Evolutionary conservation across 2,888 invertebrate species (phyloP), one percentile per base, ranked within the genome.

Genomic region (Notodonta ziczac): DNA sequence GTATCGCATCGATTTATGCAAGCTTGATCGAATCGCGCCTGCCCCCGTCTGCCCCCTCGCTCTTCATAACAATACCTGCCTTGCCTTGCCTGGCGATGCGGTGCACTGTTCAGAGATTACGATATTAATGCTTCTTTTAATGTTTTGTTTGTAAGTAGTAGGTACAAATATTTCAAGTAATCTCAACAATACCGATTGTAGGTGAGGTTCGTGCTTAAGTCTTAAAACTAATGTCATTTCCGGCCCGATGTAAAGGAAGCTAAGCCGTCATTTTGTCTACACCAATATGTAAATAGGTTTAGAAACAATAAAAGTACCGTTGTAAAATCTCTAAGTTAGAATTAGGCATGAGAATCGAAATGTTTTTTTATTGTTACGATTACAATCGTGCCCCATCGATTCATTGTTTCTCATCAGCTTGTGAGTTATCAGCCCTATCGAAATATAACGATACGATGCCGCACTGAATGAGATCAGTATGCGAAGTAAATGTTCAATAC

Each of bases 1-100:
- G 88, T 90, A 91, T 90, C 90, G 88, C 87, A 90, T 92, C 90
- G 90, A 92, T 92, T 91, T 90, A 90, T 91, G 88, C 90, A 90
- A 85, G 91, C 89, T 84, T 90, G 89, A 91, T 91, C 89, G 88
- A 90, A 88, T 88, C 88, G 81, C 81, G 76, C 79, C 79, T 78
- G 73, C 79, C 78, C 73, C 76, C 76, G 72, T 67, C 75, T 74
- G 63, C 75, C 77, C 76, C 71, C 69, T 70, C 67, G 80, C 77
- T 76, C 76, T 76, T 82, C 77, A 81, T 82, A 85, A 84, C 84
- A 84, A 85, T 87, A 84, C 86, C 83, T 80, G 79, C 75, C 83
- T 81, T 75, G 76, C 79, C 82, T 82, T 74, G 75, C 79, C 81
- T 80, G 78, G 74, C 77, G 77, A 74, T 77, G 80, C 80, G 78